Base-by-base conservation (phyloP, 1,140 invertebrate genomes). In the Pseudobourletiella spinata region DNA sequence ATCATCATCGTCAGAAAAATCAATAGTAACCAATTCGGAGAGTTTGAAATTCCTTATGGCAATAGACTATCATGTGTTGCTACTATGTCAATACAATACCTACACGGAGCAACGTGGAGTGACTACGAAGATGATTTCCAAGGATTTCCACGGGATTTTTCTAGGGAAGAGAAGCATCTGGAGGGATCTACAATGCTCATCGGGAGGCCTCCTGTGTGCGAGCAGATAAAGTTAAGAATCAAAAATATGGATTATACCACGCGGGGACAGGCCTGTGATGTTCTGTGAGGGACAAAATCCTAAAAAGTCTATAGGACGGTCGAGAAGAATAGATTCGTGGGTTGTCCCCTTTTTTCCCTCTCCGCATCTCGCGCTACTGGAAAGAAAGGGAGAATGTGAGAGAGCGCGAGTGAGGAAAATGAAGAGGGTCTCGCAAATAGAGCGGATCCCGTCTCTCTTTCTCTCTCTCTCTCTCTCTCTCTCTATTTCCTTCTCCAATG, bases 371-470 rank as follows among this genome's bases (percentile, higher is more conserved):
- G 4, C 6, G 48, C 18, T 22, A 48, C 44, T 48, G 44, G 22
- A 48, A 11, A 18, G 22, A 48, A 48, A 11, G 20, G 22, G 44
- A 58, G 26, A 42, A 20, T 59, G 30, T 20, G 55, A 58, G 30
- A 39, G 35, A 44, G 18, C 22, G n/a, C n/a, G n/a, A n/a, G n/a
- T n/a, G n/a, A n/a, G 26, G 56, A 59, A 59, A 50, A 59, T 50
- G 57, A 59, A 59, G 57, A 51, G 28, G 48, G 57, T 59, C n/a
- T n/a, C 44, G 43, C 57, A 59, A 59, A 50, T 59, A 59, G 57
- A 59, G 57, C 57, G 28, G 29, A 50, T 50, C 44, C 11, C 25
- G 30, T 43, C 32, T 26, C 8, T 18, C 35, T n/a, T 11, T 11
- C 35, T 39, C 35, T 8, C 43, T 46, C n/a, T 8, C 43, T 20